Conservation (phyloP, 2,888 invertebrate genomes). For the Lottia scabra region DNA sequence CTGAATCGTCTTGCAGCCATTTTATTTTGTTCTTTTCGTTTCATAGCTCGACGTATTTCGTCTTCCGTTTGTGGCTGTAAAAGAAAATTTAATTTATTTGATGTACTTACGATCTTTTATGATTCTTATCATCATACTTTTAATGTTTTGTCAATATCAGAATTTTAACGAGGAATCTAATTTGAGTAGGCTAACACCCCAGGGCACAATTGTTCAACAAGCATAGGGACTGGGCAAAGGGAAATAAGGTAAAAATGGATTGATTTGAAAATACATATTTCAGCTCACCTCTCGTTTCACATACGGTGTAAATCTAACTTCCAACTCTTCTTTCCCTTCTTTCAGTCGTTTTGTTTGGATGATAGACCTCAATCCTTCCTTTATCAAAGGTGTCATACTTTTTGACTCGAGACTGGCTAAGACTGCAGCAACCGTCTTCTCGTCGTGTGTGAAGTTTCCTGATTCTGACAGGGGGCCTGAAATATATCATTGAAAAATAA, state of each 20-base stretch:
- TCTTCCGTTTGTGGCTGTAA: slow-evolving; percentile 7
- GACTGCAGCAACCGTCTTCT: slow-evolving; percentile 28
- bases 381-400: slow-evolving; percentile 38
- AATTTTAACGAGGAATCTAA: too few relatives aligned
- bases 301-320: slow-evolving; percentile 40
- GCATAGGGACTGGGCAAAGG: too few relatives aligned
- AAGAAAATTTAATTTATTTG: too few relatives aligned
- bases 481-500: too few relatives aligned
- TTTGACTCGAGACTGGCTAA: slow-evolving; percentile 29
- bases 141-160: too few relatives aligned
- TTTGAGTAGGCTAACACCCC: too few relatives aligned
- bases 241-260: too few relatives aligned
- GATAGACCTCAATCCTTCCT: slow-evolving; percentile 47
- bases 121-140: too few relatives aligned
- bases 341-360: slow-evolving; percentile 46
- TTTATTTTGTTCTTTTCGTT: slow-evolving; percentile 16
- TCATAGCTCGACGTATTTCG: not conserved
- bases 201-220: too few relatives aligned
- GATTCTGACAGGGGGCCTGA: not conserved
- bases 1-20: slow-evolving; percentile 17
- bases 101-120: too few relatives aligned
- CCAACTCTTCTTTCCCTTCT: slow-evolving; percentile 48
- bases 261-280: too few relatives aligned
- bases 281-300: slow-evolving; percentile 21
- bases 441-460: slow-evolving; percentile 11